phyloP scores from a whole-genome alignment of 1,140 invertebrate species.

The Thaumatotibia leucotreta region DNA sequence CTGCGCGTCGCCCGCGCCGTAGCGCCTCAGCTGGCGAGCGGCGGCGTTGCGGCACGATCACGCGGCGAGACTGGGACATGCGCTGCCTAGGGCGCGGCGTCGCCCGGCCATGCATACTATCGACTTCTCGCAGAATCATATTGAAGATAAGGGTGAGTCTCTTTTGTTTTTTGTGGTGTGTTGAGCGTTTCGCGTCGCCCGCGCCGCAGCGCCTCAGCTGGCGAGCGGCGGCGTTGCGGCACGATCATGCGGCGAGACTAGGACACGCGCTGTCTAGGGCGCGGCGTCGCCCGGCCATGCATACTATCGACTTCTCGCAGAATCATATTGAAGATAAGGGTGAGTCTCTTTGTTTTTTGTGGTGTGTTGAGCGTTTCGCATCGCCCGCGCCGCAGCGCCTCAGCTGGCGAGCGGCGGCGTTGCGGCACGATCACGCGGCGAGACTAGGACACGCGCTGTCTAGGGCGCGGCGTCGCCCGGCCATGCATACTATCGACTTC shows the following conservation, averaged over 20 bases:
- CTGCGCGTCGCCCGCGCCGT: conserved; percentile 57
- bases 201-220: conserved; percentile 60
- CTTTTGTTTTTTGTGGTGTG: conserved; percentile 36
- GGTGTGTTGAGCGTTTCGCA: conserved; percentile 23
- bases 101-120: conserved; percentile 91
- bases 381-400: conserved; percentile 59
- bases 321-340: conserved; percentile 96
- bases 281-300: conserved; percentile 87
- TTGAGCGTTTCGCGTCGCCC: conserved; percentile 57
- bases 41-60: conserved; percentile 82
- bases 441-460: too few species aligned
- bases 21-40: conserved; percentile 60
- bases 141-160: conserved; percentile 91
- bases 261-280: conserved; percentile 89
- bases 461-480: too few species aligned
- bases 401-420: conserved; percentile 57
- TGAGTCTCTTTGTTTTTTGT: conserved; percentile 50
- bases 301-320: conserved; percentile 92
- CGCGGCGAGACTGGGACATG: conserved; percentile 89
- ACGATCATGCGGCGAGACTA: conserved; percentile 91
- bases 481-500: too few species aligned
- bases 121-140: conserved; percentile 93
- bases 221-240: conserved; percentile 64
- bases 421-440: too few species aligned
- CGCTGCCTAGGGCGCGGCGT: conserved; percentile 86